These are phyloP conservation scores for Brachionus rubens DNA, from an alignment of 1,140 invertebrate species.

Conservation along the genomic window DNA sequence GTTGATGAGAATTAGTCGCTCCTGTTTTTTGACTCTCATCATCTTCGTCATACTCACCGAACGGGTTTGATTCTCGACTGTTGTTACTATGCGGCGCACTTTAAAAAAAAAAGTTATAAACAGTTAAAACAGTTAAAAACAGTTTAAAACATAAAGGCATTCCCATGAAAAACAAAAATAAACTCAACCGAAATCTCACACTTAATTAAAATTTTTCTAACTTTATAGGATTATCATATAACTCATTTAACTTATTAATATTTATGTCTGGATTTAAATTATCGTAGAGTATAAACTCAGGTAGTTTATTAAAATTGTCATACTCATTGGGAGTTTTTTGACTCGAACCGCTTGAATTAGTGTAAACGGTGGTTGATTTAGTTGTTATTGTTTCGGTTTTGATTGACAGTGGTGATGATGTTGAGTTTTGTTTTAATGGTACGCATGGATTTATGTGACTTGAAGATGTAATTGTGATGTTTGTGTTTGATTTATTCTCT, in stretches of 20 bases:
- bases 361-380: background rate
- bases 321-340: background rate
- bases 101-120: background rate
- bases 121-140: background rate
- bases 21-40: background rate
- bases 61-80: slow-evolving; percentile 17
- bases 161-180: background rate
- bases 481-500: background rate
- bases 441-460: background rate
- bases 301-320: no score
- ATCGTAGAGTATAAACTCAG: no score
- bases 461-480: background rate
- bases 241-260: no score
- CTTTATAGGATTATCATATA: no score
- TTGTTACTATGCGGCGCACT: background rate
- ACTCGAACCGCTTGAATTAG: background rate
- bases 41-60: slow-evolving; percentile 23
- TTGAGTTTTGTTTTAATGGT: background rate
- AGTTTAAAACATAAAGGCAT: no score
- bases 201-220: no score
- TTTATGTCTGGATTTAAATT: no score
- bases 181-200: no score
- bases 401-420: background rate
- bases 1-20: background rate
- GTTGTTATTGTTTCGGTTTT: background rate